phyloP scores from a whole-genome alignment of 2,888 invertebrate genomes.

The Saturnia japonica region DNA sequence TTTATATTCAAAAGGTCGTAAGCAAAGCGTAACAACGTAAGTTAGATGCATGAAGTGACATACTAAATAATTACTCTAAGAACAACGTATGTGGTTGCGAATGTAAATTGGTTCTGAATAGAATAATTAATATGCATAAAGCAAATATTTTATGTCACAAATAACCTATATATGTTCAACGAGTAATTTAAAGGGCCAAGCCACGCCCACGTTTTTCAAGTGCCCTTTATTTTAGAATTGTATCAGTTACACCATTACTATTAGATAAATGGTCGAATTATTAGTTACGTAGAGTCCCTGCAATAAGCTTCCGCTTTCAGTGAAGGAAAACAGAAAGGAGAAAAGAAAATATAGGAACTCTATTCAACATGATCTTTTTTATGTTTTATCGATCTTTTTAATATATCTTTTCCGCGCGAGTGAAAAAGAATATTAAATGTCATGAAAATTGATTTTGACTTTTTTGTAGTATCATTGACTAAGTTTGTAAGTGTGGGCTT shows the following conservation, averaged over 20 bases:
- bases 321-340: too few relatives aligned
- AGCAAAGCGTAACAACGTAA: not conserved
- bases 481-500: too few relatives aligned
- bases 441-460: too few relatives aligned
- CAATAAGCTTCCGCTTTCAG: too few relatives aligned
- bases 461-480: too few relatives aligned
- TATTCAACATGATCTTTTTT: too few relatives aligned
- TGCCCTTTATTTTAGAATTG: slow-evolving; percentile 22
- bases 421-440: too few relatives aligned
- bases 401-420: too few relatives aligned
- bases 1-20: too few relatives aligned
- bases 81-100: not conserved
- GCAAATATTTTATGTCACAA: slow-evolving; percentile 14
- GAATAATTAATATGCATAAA: slow-evolving; percentile 18
- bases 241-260: not conserved
- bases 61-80: not conserved
- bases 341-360: too few relatives aligned
- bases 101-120: slow-evolving; percentile 3
- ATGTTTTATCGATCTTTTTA: too few relatives aligned
- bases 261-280: not conserved
- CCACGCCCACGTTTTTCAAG: slow-evolving; percentile 22
- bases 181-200: slow-evolving; percentile 14
- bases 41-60: not conserved
- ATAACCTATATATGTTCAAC: slow-evolving; percentile 1
- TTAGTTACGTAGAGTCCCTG: too few relatives aligned